phyloP scores from a whole-genome alignment of 2,113 vertebrate species.

The Salvelinus sp. region DNA sequence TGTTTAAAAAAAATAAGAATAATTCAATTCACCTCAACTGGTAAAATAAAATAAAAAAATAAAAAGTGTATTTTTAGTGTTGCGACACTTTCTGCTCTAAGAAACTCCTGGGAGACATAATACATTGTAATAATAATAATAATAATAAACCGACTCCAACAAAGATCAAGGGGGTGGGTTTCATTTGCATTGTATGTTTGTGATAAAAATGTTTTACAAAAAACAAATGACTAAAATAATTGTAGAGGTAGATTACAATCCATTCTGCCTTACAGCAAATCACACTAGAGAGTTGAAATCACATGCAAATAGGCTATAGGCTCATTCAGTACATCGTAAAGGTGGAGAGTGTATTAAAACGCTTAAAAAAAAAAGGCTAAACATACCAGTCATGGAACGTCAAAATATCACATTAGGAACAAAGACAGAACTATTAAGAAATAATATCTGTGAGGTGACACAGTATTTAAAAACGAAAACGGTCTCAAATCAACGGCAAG shows the following conservation, averaged over 20 bases:
- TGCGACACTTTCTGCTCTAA: no score
- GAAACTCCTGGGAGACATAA: no score
- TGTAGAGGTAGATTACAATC: not conserved
- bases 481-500: not conserved
- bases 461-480: not conserved
- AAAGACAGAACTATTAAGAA: not conserved
- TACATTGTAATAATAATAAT: no score
- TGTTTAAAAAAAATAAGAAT: rapidly evolving
- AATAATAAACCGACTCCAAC: no score
- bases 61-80: no score
- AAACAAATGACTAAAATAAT: not conserved
- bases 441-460: not conserved
- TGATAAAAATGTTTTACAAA: not conserved
- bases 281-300: not conserved
- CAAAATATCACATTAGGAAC: no score
- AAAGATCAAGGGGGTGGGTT: no score
- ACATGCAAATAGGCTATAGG: not conserved
- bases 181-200: no score
- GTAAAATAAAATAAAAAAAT: no score
- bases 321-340: not conserved
- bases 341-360: no score
- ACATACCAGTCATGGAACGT: not conserved
- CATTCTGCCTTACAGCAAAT: not conserved
- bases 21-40: no score
- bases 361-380: not conserved